Percentiles rank a stretch among this genome's conserved stretches.
Conservation (phyloP, 2,113 vertebrate genomes). For the Tachycineta bicolor region DNA sequence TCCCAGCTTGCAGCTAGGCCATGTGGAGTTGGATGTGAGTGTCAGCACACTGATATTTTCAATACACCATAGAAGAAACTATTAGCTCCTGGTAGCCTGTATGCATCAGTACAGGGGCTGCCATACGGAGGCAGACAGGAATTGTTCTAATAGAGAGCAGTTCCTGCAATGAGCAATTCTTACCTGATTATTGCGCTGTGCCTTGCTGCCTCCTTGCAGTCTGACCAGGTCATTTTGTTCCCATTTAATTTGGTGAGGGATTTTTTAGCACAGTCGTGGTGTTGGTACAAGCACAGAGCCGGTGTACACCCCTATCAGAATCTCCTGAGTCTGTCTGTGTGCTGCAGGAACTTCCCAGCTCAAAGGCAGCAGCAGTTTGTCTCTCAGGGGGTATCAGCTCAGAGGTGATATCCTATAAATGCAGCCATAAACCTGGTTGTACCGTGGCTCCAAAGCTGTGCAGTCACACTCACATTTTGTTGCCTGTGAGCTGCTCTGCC, state of each 20-base stretch:
- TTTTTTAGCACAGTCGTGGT: background rate
- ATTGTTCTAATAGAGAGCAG: background rate
- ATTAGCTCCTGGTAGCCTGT: background rate
- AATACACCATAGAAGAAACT: background rate
- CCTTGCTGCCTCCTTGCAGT: background rate
- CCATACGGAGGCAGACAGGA: background rate
- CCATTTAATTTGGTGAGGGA: background rate
- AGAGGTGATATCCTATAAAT: background rate
- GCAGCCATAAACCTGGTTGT: background rate
- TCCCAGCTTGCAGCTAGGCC: background rate
- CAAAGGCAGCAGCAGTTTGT: background rate
- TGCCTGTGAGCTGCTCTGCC: background rate
- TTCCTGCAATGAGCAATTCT: background rate
- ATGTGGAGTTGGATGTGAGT: background rate
- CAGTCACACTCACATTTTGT: accelerated
- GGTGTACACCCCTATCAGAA: background rate
- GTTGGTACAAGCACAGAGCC: background rate
- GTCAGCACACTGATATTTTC: background rate
- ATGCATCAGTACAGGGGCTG: background rate
- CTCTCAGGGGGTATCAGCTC: background rate
- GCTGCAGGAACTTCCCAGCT: background rate
- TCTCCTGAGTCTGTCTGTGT: background rate
- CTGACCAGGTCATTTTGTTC: background rate
- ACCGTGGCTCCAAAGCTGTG: background rate
- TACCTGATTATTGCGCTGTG: background rate